Base-by-base conservation (phyloP, 1,140 invertebrate genomes). In the Trichoplusia ni region DNA sequence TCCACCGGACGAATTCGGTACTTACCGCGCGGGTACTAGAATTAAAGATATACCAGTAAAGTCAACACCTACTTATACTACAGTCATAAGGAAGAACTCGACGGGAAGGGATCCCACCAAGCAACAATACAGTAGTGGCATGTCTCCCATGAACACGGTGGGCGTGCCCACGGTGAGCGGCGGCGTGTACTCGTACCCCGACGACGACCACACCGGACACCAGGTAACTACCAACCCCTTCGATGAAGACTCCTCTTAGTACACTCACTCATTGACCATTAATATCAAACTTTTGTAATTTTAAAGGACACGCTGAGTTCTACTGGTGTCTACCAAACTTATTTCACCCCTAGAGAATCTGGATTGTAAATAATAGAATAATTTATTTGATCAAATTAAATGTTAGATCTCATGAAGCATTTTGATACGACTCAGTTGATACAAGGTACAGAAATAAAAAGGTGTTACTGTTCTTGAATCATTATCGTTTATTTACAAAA, bases 211-310 rank as follows among this genome's bases (percentile, higher is more conserved):
- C 44, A 68, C 63, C n/a, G 59, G 54, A 6, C 69, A 73, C 16
- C 81, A 82, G 61, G 81, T 86, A 76, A 86, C 64, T 64, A 87
- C 80, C 6, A 90, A 90, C 70, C 87, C 87, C 25, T 90, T 90
- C 60, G 85, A 81, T 21, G 82, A 86, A 42, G 77, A 79, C 37
- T 77, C 73, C 7, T 61, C 73, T 25, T 79, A 76, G 16, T 29
- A 7, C 6, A 33, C 29, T 6, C 46, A 49, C 8, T 51, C 23
- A 64, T 40, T 61, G 5, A 31, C 61, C 59, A 69, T 61, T 72
- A 69, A 71, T 49, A 35, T 25, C 21, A 13, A 29, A 27, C 31
- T 59, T 70, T 62, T 21, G 74, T 67, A 21, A 68, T 58, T 71
- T 69, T 58, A 38, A 71, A 75, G 73, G 73, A 47, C 31, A 58